Conservation (phyloP, 1,140 invertebrate genomes). For the Drosophila nannoptera region DNA sequence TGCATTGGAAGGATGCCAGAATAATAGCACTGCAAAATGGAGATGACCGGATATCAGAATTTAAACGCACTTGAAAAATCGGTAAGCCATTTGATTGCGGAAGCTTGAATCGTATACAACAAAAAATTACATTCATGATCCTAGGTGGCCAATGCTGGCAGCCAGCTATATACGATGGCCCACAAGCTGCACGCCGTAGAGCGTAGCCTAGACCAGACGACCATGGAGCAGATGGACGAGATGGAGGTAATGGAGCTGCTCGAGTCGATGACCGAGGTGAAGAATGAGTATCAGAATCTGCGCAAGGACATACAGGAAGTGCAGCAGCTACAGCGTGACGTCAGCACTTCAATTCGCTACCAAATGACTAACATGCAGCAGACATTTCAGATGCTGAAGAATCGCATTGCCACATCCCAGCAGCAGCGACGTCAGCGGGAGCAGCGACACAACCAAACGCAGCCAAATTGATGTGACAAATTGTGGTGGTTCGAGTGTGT, state of each 20-base stretch:
- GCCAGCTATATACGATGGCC: slow-evolving; percentile 75
- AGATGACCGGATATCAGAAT: slow-evolving; percentile 67
- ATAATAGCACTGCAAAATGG: slow-evolving; percentile 37
- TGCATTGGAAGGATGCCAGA: slow-evolving; percentile 17
- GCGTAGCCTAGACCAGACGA: slow-evolving; percentile 68
- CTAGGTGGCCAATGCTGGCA: slow-evolving; percentile 75
- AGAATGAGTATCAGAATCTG: slow-evolving; percentile 81
- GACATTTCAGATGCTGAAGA: slow-evolving; percentile 75
- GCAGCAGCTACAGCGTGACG: slow-evolving; percentile 82
- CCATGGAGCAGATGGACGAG: slow-evolving; percentile 75
- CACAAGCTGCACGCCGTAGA: slow-evolving; percentile 76
- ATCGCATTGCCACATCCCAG: slow-evolving; percentile 67
- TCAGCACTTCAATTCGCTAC: slow-evolving; percentile 80
- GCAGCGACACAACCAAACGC: slow-evolving; percentile 9
- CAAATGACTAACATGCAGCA: slow-evolving; percentile 77
- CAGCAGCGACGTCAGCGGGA: slow-evolving; percentile 36
- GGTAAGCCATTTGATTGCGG: slow-evolving; percentile 40
- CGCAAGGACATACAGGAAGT: slow-evolving; percentile 82
- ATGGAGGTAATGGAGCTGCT: slow-evolving; percentile 81
- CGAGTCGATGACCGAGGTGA: slow-evolving; percentile 82
- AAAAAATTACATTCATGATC: neutral
- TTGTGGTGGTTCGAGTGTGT: neutral
- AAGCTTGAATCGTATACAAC: neutral
- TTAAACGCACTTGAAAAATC: slow-evolving; percentile 76
- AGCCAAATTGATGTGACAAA: slow-evolving; percentile 1